These are phyloP conservation scores for Chloroceryle amazona DNA, from an alignment of 2,797 vertebrate genomes.

Conservation along the genomic window DNA sequence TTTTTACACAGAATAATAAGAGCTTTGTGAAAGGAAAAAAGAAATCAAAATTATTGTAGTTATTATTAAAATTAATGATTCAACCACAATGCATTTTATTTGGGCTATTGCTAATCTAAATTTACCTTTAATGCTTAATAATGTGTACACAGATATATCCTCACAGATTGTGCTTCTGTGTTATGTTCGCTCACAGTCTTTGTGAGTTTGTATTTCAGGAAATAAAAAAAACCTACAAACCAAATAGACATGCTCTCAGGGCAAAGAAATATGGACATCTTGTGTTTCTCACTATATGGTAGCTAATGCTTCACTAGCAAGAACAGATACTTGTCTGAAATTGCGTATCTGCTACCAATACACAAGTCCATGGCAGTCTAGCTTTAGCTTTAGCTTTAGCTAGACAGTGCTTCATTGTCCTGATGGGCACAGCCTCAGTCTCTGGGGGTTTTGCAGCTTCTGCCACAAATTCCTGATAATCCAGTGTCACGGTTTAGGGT, in stretches of 20 bases:
- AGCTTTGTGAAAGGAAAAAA: constrained; percentile 12
- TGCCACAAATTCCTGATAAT: not conserved
- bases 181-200: not conserved
- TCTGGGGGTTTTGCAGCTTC: not conserved
- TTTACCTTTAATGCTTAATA: constrained; percentile 43
- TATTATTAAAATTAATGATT: constrained; percentile 63
- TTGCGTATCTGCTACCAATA: fast-evolving
- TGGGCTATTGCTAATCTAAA: constrained; percentile 12
- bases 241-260: not conserved
- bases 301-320: not conserved
- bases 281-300: not conserved
- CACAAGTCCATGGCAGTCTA: not conserved
- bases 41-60: not conserved
- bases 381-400: not conserved
- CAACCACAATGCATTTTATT: constrained; percentile 31
- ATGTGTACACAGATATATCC: not conserved
- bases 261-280: not conserved
- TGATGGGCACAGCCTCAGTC: fast-evolving
- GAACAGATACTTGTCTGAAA: not conserved
- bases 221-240: not conserved
- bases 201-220: not conserved
- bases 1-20: constrained; percentile 35
- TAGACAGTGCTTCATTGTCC: not conserved
- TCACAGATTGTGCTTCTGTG: not conserved
- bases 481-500: too few relatives aligned